phyloP scores from a whole-genome alignment of 2,797 vertebrate genomes.

The Pangasius krempfi region DNA sequence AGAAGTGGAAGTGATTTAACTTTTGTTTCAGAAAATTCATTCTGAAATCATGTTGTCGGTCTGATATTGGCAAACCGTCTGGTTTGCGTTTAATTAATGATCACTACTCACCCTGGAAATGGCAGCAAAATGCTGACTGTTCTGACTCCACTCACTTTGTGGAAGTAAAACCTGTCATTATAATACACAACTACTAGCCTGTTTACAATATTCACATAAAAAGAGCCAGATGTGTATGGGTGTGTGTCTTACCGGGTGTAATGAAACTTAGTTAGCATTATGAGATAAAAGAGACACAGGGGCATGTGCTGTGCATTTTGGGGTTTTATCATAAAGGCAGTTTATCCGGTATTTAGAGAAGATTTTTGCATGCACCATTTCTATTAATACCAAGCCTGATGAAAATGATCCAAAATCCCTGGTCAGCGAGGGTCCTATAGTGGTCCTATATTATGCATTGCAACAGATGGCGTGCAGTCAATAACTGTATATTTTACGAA shows the following conservation, averaged over 20 bases:
- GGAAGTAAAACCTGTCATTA: conserved; percentile 24
- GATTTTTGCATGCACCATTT: not conserved
- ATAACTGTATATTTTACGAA: not conserved
- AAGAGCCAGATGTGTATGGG: conserved; percentile 23
- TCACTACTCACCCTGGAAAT: not conserved
- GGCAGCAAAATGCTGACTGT: conserved; percentile 20
- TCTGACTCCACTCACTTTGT: conserved; percentile 13
- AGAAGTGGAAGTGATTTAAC: not conserved
- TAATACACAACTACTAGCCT: conserved; percentile 17
- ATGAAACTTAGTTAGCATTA: not conserved
- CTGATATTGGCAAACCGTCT: not conserved
- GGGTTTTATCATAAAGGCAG: not conserved
- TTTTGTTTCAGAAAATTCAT: not conserved
- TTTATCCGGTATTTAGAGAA: not conserved
- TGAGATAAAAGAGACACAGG: not conserved
- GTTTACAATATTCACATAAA: conserved; percentile 33
- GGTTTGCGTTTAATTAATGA: conserved; percentile 15
- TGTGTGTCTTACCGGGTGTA: not conserved
- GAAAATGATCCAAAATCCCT: not conserved
- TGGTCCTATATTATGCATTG: not conserved
- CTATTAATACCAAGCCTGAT: not conserved
- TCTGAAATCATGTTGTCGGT: not conserved
- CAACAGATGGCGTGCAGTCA: not conserved
- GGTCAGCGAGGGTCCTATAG: not conserved
- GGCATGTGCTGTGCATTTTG: not conserved